Evolutionary conservation across 2,113 vertebrate genomes (phyloP).

Genomic region (Nesoenas mayeri): DNA sequence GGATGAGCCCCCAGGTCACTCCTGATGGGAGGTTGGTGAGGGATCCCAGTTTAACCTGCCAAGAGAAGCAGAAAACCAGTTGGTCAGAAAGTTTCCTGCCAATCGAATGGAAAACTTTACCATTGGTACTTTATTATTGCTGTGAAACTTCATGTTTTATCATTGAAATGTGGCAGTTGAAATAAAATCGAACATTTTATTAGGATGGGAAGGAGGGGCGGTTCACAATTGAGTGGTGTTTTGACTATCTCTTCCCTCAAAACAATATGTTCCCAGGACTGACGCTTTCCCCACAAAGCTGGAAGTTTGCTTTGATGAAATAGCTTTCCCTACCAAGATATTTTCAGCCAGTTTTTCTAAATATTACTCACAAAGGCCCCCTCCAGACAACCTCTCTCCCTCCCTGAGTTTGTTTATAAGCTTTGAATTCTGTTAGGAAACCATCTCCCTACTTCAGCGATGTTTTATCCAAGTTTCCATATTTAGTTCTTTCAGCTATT

Average conservation of each 20-base stretch:
- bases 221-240: fast-evolving
- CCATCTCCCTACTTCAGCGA: constrained; percentile 48
- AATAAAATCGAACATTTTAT: neutral
- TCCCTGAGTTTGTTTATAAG: constrained; percentile 54
- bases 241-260: neutral
- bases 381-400: constrained; percentile 51
- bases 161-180: neutral
- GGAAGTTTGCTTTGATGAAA: neutral
- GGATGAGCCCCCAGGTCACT: neutral
- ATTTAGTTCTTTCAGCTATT: constrained; percentile 66
- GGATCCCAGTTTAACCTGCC: neutral
- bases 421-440: constrained; percentile 53
- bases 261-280: neutral
- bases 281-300: neutral
- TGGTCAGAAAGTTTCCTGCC: neutral
- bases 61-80: neutral
- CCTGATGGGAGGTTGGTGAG: fast-evolving
- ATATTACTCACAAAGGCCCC: constrained; percentile 42
- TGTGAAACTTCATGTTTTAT: neutral
- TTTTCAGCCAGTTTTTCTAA: constrained; percentile 15
- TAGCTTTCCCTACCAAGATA: neutral
- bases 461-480: constrained; percentile 58
- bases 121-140: neutral
- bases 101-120: fast-evolving
- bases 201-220: neutral